These are phyloP conservation scores for Belgica antarctica DNA, from an alignment of 2,888 invertebrate species.

Conservation along the genomic window DNA sequence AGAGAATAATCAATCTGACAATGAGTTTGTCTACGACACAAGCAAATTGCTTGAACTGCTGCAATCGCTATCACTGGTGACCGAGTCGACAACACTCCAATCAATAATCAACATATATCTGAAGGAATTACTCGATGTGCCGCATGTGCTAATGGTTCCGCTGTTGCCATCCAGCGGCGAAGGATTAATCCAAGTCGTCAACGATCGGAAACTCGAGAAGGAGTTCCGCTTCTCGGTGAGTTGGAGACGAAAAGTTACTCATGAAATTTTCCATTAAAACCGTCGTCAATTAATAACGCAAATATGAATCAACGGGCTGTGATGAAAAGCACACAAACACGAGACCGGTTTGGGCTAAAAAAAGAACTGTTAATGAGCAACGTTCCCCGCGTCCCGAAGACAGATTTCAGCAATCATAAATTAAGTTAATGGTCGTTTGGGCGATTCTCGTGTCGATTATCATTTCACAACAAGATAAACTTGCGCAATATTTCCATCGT, in stretches of 20 bases:
- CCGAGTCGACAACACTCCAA: constrained; percentile 16
- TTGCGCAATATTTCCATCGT: not conserved
- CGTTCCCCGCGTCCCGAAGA: not conserved
- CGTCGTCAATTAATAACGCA: not conserved
- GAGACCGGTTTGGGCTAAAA: not conserved
- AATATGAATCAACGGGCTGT: not conserved
- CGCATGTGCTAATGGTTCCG: constrained; percentile 58
- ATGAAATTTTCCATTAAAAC: not conserved
- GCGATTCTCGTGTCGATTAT: constrained; percentile 17
- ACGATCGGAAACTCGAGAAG: constrained; percentile 55
- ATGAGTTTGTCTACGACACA: constrained; percentile 17
- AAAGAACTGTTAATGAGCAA: constrained; percentile 18
- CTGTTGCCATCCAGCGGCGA: constrained; percentile 59
- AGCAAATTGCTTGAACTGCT: not conserved
- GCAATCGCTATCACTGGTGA: not conserved
- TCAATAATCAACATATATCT: constrained; percentile 50
- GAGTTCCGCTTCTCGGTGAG: constrained; percentile 58
- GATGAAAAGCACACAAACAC: not conserved
- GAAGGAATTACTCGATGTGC: constrained; percentile 57
- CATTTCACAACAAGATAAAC: not conserved
- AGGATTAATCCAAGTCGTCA: constrained; percentile 62
- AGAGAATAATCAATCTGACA: not conserved
- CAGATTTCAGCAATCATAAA: not conserved
- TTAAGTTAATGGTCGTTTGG: constrained; percentile 15
- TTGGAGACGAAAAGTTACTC: no score